These are phyloP conservation scores for Drosophila anomalata DNA, from an alignment of 2,888 invertebrate species.

Conservation along the genomic window DNA sequence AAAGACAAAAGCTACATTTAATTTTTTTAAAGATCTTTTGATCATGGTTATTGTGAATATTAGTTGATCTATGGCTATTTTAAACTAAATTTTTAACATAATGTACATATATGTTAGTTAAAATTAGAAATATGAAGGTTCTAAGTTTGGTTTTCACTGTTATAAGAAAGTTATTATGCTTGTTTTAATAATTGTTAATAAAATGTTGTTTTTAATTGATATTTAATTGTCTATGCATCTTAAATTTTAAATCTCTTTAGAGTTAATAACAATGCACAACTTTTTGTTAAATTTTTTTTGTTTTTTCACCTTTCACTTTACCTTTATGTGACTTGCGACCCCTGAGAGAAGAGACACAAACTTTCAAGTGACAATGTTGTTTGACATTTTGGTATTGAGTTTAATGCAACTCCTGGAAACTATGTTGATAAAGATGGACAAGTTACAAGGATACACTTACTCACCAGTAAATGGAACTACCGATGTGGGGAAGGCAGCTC, in stretches of 20 bases:
- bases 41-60: too few relatives aligned
- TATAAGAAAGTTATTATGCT: too few relatives aligned
- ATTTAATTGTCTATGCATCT: not conserved
- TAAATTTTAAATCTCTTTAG: not conserved
- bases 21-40: too few relatives aligned
- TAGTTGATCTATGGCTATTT: too few relatives aligned
- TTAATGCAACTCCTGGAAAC: not conserved
- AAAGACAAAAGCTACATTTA: too few relatives aligned
- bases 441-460: conserved; percentile 22
- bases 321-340: conserved; percentile 7
- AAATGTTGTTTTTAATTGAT: not conserved
- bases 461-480: conserved; percentile 17
- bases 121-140: too few relatives aligned
- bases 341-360: not conserved
- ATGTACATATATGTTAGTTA: too few relatives aligned
- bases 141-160: too few relatives aligned
- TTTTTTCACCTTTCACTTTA: not conserved
- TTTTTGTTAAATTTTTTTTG: not conserved
- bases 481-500: not conserved
- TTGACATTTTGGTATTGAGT: not conserved
- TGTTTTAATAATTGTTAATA: too few relatives aligned
- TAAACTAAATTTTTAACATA: too few relatives aligned
- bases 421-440: conserved; percentile 26
- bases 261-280: not conserved
- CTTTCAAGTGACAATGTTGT: conserved; percentile 1